Base-by-base conservation (phyloP, 2,797 vertebrate species). In the Psittacula echo region DNA sequence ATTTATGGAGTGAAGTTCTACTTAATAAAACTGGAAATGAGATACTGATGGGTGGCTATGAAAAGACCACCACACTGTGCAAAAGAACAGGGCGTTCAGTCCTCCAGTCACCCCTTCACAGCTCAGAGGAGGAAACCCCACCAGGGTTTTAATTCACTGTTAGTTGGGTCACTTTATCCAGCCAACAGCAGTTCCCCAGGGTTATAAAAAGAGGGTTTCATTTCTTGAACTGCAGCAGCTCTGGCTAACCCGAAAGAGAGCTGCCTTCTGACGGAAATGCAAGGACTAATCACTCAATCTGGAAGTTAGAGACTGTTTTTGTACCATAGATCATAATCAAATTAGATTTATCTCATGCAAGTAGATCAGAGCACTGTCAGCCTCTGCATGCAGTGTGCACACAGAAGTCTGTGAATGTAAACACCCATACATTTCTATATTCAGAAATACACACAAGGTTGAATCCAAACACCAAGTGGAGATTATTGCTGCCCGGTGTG, bases 1-100 rank as follows among this genome's bases (percentile, higher is more conserved):
- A 96, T 96, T 97, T 97, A 97, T 91, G 67, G 93, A 93, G 86
- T 87, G 65, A 92, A 93, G 54, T 90, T 93, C 73, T 75, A 32
- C 54, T 96, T 88, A 94, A 94, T 75, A 84, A 81, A 93, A 88
- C 66, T 92, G 91, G 82, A 91, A 95, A 95, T 88, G 45, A 81
- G 82, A 94, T 72, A 81, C 73, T 93, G 76, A 75, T 90, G 94
- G 54, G 73, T 83, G 51, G 50, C 54, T 91, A 45, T 83, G 45
- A 65, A 93, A 92, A 87, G 92, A 91, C 94, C 85, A 96, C 94
- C 87, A 78, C 73, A 44, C 62, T 90, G 75, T 11, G 6, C 30
- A 66, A 93, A 76, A 71, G 62, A 91, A 91, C 42, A 78, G 56
- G 45, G 26, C 0, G 0, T 83, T 80, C 78, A 89, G 61, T 83